Evolutionary conservation across 2,113 vertebrate species (phyloP), one percentile per base, ranked within the genome.

Genomic region (Hoplias malabaricus): DNA sequence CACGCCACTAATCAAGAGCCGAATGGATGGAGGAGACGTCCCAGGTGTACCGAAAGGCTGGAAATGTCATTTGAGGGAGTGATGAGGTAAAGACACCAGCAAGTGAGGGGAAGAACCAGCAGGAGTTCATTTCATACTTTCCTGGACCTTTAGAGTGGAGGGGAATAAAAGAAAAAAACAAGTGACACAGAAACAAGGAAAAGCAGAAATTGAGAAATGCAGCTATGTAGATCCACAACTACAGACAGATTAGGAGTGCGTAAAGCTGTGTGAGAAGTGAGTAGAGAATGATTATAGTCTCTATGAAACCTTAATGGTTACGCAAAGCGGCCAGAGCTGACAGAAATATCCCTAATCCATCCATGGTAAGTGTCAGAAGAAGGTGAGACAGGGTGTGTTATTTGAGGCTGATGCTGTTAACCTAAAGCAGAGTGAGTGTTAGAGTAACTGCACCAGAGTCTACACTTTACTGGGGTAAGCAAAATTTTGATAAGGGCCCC

Each of bases 1-100:
- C 71, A 75, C 13, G 31, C 54, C 1, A 36, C 78, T 75, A 80
- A 80, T 80, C 73, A 80, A 80, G 54, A 63, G 54, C 46, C 13
- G 19, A 36, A 57, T 54, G n/a, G 65, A 50, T 43, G 61, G 69
- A 14, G 62, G 48, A 68, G 72, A 59, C 3, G 25, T 69, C 75
- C 53, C 65, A n/a, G 75, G 75, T 69, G 75, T 31, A 59, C 75
- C 4, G 65, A 59, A 29, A 40, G 67, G 54, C 66, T 69, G 75
- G 54, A 77, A 69, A 77, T 69, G 54, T 77, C 65, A 77, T 69
- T 69, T 77, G 57, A 69, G 66, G 57, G 68, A 77, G 66, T 69
- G 40, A 61, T 61, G 54, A 77, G 38, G 27, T 46, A 69, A 54
- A 77, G 40, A 33, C 75, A 61, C 50, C 23, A 42, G 65, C 74